A percentile compares a stretch with the other conserved stretches of the same genome.
phyloP scores from a whole-genome alignment of 53 echinoderm and acorn worm species.

The Mesocentrotus franciscanus region DNA sequence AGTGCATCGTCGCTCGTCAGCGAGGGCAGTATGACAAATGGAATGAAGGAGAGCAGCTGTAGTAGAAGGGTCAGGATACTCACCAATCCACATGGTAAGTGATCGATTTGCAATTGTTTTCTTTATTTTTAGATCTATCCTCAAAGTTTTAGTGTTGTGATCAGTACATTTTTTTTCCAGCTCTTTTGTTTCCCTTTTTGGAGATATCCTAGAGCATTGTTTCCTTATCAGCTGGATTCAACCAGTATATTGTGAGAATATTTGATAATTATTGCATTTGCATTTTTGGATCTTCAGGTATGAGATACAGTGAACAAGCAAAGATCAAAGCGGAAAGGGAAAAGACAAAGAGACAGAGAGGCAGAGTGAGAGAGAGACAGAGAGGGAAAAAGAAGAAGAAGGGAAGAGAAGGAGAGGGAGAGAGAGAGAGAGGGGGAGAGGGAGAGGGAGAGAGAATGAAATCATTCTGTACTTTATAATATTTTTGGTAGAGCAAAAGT shows the following conservation, averaged over 20 bases:
- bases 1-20: conserved; percentile 63
- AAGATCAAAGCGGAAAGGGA: background rate
- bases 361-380: background rate
- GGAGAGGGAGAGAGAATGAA: background rate
- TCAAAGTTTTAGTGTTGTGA: background rate
- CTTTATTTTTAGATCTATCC: background rate
- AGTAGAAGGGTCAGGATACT: conserved; percentile 52
- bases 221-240: too few relatives aligned
- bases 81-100: conserved; percentile 59
- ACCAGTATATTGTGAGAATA: too few relatives aligned
- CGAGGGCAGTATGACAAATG: conserved; percentile 34
- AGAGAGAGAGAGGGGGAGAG: background rate
- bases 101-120: background rate
- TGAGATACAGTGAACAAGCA: background rate
- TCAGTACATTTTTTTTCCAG: too few relatives aligned
- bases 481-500: too few relatives aligned
- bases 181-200: too few relatives aligned
- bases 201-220: too few relatives aligned
- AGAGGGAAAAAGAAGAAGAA: background rate
- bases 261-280: too few relatives aligned
- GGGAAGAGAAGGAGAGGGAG: background rate
- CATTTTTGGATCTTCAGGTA: background rate
- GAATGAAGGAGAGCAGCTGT: background rate
- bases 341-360: background rate
- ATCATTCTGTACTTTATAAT: too few relatives aligned